Base-by-base conservation (phyloP, 1,140 invertebrate species). In the Drosophila parvula region DNA sequence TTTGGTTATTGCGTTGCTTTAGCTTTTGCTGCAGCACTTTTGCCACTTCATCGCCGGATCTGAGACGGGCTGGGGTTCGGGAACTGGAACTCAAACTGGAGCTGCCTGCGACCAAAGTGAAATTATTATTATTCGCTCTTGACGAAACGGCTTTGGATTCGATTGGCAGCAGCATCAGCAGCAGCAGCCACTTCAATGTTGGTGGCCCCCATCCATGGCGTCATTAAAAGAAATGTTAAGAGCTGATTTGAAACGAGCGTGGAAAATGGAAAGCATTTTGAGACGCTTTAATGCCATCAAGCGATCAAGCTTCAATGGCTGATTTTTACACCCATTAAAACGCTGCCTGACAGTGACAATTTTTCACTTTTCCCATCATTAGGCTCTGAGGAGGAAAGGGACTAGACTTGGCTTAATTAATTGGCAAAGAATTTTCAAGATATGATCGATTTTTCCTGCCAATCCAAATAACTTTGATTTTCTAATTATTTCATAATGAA, bases 81-180 rank as follows among this genome's bases (percentile, higher is more conserved):
- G 36, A 50, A 48, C 43, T 47, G 50, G 44, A 61, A 48, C 43
- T 47, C 27, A 48, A 60, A 62, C 62, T 74, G 53, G 71, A 64
- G 47, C 68, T 36, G 73, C 56, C 56, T 64, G 59, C 61, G 30
- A 34, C 69, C 84, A 86, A 86, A 86, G 84, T 88, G 84, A 89
- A 88, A 89, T 89, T 83, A 88, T 89, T 71, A 82, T 73, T 76
- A 56, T 70, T 45, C 68, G 74, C 64, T 71, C 50, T 64, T 76
- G 68, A 67, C 45, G 82, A 77, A 79, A 71, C 69, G 27, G 69
- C 68, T 70, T 78, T 60, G 53, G 50, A 58, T 70, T 83, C 58
- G 60, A 77, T 78, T 79, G 78, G 59, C 60, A 51, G 38, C 48
- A 10, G 47, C 27, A 48, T 11, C 45, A 8, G 47, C 47, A 34